Conservation (phyloP, 2,888 invertebrate genomes). For the Biston stratarius region DNA sequence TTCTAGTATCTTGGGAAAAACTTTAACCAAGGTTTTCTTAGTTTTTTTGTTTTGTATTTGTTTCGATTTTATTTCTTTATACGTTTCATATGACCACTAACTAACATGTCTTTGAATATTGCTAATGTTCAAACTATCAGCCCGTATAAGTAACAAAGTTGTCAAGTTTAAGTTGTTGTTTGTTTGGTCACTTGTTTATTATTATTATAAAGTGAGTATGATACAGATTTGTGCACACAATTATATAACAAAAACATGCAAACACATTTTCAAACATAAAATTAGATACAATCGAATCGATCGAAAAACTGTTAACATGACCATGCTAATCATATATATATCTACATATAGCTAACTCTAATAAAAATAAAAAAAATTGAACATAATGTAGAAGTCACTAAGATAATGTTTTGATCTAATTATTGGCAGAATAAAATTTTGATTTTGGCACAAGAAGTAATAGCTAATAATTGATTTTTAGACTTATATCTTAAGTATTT, state of each 20-base stretch:
- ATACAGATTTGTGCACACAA: not conserved
- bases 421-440: conserved; percentile 4
- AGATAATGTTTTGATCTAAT: not conserved
- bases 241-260: not conserved
- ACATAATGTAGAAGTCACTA: not conserved
- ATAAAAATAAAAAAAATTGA: not conserved
- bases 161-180: no score
- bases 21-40: no score
- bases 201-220: not conserved
- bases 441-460: conserved; percentile 32
- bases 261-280: not conserved
- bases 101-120: no score
- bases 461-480: not conserved
- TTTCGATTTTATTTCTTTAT: no score
- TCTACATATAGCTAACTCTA: not conserved
- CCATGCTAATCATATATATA: not conserved
- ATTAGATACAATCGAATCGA: not conserved
- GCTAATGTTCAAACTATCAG: no score
- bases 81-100: no score
- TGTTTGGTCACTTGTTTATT: no score
- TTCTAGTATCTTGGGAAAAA: no score
- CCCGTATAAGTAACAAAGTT: no score
- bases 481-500: not conserved
- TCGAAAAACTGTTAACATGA: not conserved
- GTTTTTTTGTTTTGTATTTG: no score